These are phyloP conservation scores for Kryphioiulus occultus DNA, from an alignment of 2,888 invertebrate species.

Conservation along the genomic window DNA sequence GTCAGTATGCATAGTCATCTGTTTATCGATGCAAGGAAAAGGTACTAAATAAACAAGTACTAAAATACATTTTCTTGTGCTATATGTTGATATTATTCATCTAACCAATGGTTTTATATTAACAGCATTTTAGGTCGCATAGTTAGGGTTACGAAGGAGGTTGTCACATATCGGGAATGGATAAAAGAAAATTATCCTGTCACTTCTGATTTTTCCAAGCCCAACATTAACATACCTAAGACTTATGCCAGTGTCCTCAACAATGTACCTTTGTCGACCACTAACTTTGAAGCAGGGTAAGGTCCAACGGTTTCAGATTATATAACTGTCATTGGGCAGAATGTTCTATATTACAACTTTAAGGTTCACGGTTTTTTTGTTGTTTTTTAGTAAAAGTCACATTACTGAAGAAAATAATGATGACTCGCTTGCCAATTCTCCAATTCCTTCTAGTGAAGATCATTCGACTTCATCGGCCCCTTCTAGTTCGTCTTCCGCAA, in stretches of 20 bases:
- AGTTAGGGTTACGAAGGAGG: slow-evolving; percentile 92
- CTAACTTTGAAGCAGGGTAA: not conserved
- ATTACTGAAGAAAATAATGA: not conserved
- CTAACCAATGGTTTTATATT: not conserved
- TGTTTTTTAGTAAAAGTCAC: not conserved
- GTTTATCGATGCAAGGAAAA: slow-evolving; percentile 54
- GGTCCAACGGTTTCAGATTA: not conserved
- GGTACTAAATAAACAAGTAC: slow-evolving; percentile 50
- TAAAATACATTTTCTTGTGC: not conserved
- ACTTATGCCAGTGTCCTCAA: slow-evolving; percentile 24
- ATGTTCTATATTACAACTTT: not conserved
- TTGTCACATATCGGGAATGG: slow-evolving; percentile 76
- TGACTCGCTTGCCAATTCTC: slow-evolving; percentile 32
- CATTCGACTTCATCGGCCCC: slow-evolving; percentile 51
- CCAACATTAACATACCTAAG: slow-evolving; percentile 20
- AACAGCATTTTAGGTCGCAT: slow-evolving; percentile 85
- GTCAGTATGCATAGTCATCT: slow-evolving; percentile 56
- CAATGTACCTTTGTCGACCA: not conserved
- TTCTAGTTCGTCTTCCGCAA: slow-evolving; percentile 35
- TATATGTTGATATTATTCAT: not conserved
- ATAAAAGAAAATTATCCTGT: slow-evolving; percentile 67
- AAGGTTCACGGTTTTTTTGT: not conserved
- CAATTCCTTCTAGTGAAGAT: slow-evolving; percentile 50
- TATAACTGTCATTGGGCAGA: not conserved
- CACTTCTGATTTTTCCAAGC: not conserved